These are phyloP conservation scores for Macaria notata DNA, from an alignment of 2,888 invertebrate genomes.

Conservation along the genomic window DNA sequence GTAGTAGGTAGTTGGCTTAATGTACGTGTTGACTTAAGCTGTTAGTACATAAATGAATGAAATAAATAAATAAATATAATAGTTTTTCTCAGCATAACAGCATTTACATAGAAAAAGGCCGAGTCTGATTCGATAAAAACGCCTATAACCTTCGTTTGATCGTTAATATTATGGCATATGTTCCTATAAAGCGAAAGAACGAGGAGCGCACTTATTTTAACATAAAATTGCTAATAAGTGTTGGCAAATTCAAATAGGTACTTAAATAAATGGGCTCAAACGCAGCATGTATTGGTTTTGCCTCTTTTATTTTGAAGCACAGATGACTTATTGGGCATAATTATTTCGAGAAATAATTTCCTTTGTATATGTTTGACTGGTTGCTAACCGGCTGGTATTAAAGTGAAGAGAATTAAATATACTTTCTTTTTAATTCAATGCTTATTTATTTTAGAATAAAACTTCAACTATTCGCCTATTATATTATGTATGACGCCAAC, in stretches of 20 bases:
- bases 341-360: not conserved
- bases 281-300: conserved; percentile 1
- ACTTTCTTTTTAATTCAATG: too few relatives aligned
- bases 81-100: not conserved
- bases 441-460: too few relatives aligned
- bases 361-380: not conserved
- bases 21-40: too few relatives aligned
- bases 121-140: not conserved
- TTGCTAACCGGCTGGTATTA: too few relatives aligned
- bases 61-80: too few relatives aligned
- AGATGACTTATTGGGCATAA: not conserved
- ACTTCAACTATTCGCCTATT: too few relatives aligned
- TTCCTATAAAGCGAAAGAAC: not conserved
- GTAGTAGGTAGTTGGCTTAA: too few relatives aligned
- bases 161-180: conserved; percentile 4
- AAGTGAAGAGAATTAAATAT: too few relatives aligned
- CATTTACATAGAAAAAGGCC: not conserved
- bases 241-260: not conserved
- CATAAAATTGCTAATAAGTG: conserved; percentile 1
- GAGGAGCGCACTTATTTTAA: not conserved
- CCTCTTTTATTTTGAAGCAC: not conserved
- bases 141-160: conserved; percentile 2
- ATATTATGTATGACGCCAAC: too few relatives aligned
- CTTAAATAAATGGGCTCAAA: not conserved
- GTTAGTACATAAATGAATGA: too few relatives aligned